Conservation (phyloP, 2,797 vertebrate species). For the Sarcoramphus papa region DNA sequence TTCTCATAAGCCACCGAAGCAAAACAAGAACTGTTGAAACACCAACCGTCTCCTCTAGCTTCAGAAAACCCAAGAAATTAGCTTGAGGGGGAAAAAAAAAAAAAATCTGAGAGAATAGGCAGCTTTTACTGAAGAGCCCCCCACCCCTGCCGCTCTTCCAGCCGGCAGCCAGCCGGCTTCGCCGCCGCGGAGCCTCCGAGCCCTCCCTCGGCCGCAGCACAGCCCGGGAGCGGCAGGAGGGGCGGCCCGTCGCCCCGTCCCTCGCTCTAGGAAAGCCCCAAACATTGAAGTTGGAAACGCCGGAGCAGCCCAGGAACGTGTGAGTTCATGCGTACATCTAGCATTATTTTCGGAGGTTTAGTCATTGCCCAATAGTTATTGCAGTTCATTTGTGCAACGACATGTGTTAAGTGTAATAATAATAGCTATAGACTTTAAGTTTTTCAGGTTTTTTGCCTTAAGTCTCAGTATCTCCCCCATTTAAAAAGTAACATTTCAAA, state of each 20-base stretch:
- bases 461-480: neutral
- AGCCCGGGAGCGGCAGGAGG: no score
- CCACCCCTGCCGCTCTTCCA: neutral
- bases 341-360: neutral
- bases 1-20: neutral
- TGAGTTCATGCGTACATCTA: neutral
- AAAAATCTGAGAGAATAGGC: neutral
- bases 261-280: neutral
- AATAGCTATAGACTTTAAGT: neutral
- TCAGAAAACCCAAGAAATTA: neutral
- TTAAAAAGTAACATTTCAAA: neutral
- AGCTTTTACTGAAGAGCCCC: neutral
- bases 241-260: neutral
- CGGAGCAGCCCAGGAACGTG: neutral
- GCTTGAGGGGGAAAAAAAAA: neutral
- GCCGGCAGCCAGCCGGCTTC: neutral
- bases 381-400: neutral
- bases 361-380: neutral
- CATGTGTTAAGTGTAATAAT: neutral
- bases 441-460: neutral
- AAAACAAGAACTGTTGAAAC: neutral
- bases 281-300: fast-evolving
- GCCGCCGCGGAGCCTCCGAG: neutral
- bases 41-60: neutral
- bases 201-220: neutral